These are phyloP conservation scores for Pterostichus madidus DNA, from an alignment of 2,888 invertebrate genomes.

Conservation along the genomic window DNA sequence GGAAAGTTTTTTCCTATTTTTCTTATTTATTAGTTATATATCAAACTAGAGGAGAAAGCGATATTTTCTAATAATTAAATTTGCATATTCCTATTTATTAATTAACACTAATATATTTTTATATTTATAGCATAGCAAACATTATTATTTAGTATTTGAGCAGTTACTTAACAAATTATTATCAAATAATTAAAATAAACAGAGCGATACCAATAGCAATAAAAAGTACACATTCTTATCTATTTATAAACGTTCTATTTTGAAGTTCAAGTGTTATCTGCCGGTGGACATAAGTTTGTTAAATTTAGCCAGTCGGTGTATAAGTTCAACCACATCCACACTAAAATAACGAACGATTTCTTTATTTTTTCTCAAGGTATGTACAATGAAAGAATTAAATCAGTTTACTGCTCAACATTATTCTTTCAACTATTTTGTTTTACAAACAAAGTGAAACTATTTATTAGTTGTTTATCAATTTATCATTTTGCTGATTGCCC, in stretches of 20 bases:
- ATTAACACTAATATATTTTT: no score
- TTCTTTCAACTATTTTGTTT: no score
- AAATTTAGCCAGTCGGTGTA: not conserved
- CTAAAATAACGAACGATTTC: not conserved
- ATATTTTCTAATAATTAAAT: not conserved
- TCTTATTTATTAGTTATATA: no score
- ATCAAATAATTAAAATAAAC: not conserved
- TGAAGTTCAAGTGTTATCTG: slow-evolving; percentile 15
- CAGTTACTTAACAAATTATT: not conserved
- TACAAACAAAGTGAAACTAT: no score
- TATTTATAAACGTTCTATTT: slow-evolving; percentile 29
- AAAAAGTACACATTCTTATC: not conserved
- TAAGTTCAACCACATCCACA: not conserved
- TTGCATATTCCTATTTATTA: no score
- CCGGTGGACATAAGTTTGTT: not conserved
- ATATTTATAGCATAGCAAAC: no score
- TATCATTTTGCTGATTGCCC: no score
- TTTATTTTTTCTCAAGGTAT: not conserved
- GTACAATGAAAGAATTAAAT: not conserved
- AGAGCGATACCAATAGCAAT: not conserved
- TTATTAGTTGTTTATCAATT: no score
- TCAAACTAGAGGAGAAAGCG: no score
- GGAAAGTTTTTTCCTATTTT: no score
- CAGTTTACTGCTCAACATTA: no score
- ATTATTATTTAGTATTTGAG: no score